These are phyloP conservation scores for Trialeurodes vaporariorum DNA, from an alignment of 1,140 invertebrate species.

Conservation along the genomic window DNA sequence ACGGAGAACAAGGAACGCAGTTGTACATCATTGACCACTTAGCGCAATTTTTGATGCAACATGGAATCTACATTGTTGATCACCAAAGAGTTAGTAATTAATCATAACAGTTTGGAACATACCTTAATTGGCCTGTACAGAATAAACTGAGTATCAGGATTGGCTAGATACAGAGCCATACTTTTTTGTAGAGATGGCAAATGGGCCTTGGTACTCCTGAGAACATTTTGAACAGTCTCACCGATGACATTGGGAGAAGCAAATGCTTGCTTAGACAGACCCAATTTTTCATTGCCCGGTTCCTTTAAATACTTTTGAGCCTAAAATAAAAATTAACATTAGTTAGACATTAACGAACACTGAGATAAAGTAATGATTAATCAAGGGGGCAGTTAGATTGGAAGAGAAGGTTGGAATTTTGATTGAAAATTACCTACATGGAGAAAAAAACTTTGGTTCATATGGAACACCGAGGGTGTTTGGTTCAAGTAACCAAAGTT, in stretches of 20 bases:
- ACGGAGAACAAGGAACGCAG: neutral
- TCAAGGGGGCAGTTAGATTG: too few relatives aligned
- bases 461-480: too few relatives aligned
- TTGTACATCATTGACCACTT: neutral
- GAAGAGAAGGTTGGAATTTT: too few relatives aligned
- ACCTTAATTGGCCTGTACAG: slow-evolving; percentile 85
- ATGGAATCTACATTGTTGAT: too few relatives aligned
- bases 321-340: too few relatives aligned
- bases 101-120: too few relatives aligned
- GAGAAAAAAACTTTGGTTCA: too few relatives aligned
- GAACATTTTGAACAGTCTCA: slow-evolving; percentile 42
- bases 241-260: slow-evolving; percentile 11
- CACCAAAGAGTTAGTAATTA: too few relatives aligned
- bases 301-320: neutral
- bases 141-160: slow-evolving; percentile 91
- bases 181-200: slow-evolving; percentile 67
- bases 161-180: slow-evolving; percentile 92
- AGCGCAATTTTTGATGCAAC: neutral
- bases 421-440: too few relatives aligned
- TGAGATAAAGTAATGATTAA: too few relatives aligned
- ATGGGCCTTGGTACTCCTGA: slow-evolving; percentile 63
- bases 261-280: slow-evolving; percentile 8
- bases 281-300: neutral
- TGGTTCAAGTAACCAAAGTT: too few relatives aligned
- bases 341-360: too few relatives aligned